phyloP scores from a whole-genome alignment of 2,888 invertebrate genomes.

The Tenthredo mesomela region DNA sequence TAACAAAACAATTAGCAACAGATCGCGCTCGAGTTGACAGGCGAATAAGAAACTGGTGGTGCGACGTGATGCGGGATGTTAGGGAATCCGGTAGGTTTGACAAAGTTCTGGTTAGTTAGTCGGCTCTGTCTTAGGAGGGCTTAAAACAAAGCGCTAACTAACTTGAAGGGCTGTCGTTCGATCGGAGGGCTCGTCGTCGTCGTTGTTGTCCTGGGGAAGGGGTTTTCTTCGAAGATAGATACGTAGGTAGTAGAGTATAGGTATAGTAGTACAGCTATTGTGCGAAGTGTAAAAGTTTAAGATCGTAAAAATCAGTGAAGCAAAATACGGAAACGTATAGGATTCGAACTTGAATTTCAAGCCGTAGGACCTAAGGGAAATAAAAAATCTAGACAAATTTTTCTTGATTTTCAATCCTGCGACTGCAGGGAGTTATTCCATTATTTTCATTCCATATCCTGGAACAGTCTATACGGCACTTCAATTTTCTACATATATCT shows the following conservation, averaged over 20 bases:
- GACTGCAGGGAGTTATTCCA: too few relatives aligned
- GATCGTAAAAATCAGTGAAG: constrained; percentile 28
- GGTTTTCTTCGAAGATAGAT: not conserved
- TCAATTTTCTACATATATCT: not conserved
- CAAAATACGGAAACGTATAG: not conserved
- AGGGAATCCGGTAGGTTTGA: not conserved
- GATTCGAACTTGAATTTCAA: not conserved
- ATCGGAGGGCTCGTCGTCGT: constrained; percentile 17
- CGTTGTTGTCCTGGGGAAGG: not conserved
- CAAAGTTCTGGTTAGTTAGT: constrained; percentile 32
- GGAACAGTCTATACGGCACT: not conserved
- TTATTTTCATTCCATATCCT: not conserved
- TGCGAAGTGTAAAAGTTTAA: not conserved
- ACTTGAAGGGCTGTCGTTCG: constrained; percentile 41
- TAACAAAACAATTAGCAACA: constrained; percentile 4
- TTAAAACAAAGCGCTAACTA: constrained; percentile 39
- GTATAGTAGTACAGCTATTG: too few relatives aligned
- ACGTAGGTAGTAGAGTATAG: not conserved
- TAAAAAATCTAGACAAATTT: not conserved
- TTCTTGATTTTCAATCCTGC: not conserved
- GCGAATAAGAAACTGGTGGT: not conserved
- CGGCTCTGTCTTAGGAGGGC: constrained; percentile 25
- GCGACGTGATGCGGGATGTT: constrained; percentile 16
- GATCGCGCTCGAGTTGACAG: constrained; percentile 15
- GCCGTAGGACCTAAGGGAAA: not conserved